Evolutionary conservation across 2,797 vertebrate genomes (phyloP).

Genomic region (Pangasius djambal): DNA sequence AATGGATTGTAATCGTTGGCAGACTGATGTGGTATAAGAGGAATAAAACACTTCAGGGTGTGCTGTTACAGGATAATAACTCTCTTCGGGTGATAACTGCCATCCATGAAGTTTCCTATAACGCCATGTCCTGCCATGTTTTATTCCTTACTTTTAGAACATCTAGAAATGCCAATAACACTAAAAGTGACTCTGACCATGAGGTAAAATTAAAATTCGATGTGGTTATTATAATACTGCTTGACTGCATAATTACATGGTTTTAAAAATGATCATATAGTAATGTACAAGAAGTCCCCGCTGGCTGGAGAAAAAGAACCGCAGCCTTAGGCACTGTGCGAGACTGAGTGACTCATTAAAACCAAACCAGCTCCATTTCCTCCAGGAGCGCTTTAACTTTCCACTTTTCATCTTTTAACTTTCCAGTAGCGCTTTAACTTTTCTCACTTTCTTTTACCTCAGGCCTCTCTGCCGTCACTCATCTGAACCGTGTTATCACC

Average conservation of each 20-base stretch:
- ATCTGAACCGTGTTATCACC: conserved; percentile 20
- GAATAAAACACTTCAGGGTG: neutral
- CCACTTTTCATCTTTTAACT: neutral
- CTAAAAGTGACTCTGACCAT: neutral
- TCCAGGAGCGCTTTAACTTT: conserved; percentile 28
- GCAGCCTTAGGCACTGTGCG: conserved; percentile 35
- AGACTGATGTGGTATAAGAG: neutral
- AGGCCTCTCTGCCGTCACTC: conserved; percentile 20
- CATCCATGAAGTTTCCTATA: neutral
- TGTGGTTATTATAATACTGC: neutral
- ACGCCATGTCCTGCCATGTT: neutral
- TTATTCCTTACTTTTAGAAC: neutral
- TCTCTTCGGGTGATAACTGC: neutral
- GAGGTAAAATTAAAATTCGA: neutral
- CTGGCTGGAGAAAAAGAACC: conserved; percentile 12
- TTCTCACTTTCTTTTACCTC: conserved; percentile 18
- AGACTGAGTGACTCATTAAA: conserved; percentile 42
- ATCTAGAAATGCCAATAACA: neutral
- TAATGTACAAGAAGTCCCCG: neutral
- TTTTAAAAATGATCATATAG: conserved; percentile 12
- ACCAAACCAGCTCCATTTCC: conserved; percentile 39
- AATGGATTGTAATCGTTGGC: neutral
- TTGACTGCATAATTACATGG: conserved; percentile 8
- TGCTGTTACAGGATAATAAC: neutral
- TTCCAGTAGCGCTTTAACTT: conserved; percentile 29